These are phyloP conservation scores for Pegea sp. DNA, from an alignment of 23 tunicate species.

Conservation along the genomic window DNA sequence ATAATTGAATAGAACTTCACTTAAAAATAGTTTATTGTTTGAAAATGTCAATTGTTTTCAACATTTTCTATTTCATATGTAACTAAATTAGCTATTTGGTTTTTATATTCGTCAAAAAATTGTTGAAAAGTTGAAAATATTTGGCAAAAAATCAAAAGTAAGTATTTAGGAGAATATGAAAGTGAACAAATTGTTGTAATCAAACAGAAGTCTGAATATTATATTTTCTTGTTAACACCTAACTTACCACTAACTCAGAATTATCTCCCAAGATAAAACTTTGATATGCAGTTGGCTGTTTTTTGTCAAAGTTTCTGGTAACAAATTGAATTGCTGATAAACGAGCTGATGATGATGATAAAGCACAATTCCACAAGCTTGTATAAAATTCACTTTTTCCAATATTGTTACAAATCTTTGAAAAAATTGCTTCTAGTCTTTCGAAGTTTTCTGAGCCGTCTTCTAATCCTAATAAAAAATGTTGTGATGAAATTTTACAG, in stretches of 20 bases:
- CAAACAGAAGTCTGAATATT: too few relatives aligned
- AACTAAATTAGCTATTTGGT: too few relatives aligned
- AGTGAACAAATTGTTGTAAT: conserved; percentile 1
- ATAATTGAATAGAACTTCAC: too few relatives aligned
- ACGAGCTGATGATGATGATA: conserved; percentile 40
- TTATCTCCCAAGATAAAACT: conserved; percentile 41
- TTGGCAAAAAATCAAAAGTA: too few relatives aligned
- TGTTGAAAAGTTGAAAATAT: too few relatives aligned
- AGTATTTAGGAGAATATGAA: not conserved
- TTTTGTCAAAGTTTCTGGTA: conserved; percentile 38
- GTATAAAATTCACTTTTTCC: conserved; percentile 30
- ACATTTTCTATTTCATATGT: too few relatives aligned
- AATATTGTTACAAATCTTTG: conserved; percentile 22
- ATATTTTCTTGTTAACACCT: too few relatives aligned
- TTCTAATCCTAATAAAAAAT: conserved; percentile 24
- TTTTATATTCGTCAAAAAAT: too few relatives aligned
- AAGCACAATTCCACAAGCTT: conserved; percentile 56
- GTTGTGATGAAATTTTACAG: not conserved
- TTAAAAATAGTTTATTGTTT: too few relatives aligned
- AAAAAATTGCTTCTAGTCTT: conserved; percentile 19
- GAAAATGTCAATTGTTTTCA: too few relatives aligned
- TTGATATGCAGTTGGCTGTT: conserved; percentile 51
- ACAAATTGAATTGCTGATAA: conserved; percentile 56
- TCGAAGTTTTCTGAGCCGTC: conserved; percentile 78
- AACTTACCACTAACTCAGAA: conserved; percentile 44